Base-by-base conservation (phyloP, 2,113 vertebrate species). In the Rafetus swinhoei region DNA sequence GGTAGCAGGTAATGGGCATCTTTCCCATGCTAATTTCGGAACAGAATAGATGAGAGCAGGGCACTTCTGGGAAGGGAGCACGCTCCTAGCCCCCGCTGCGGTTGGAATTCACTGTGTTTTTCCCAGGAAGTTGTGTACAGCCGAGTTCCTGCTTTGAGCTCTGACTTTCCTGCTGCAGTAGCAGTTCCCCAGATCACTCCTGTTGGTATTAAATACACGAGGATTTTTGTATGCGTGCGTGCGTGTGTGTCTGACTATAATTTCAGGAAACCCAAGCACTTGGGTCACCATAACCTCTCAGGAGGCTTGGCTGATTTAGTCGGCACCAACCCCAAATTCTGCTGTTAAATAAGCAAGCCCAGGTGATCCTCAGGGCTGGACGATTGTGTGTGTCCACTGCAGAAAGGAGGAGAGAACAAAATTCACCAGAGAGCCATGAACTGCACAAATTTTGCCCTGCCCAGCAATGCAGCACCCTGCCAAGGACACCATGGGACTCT, bases 1-100 rank as follows among this genome's bases (percentile, higher is more conserved):
- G 96, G 94, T 94, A 97, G 95, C 97, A 97, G 97, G 97, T 97
- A 97, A 97, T 97, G 94, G 97, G 97, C 96, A 97, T 97, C 96
- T 97, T 97, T 97, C 96, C 97, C 88, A 96, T 96, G 94, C 95
- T 97, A 97, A 97, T 96, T 97, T 96, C 94, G 95, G 97, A 96
- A 97, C 91, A 96, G 96, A 95, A 94, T 90, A 90, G 86, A 94
- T 1, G 10, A 95, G 96, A 95, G 93, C 84, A 93, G 95, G 96
- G 94, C 92, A 90, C 87, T 50, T 83, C 19, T 9, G 96, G 93
- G 92, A 45, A 93, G 0, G 6, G 87, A 91, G 85, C 79, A 0
- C 2, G 89, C 54, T 93, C 72, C 27, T 29, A 76, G 60, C 60
- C 32, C 91, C 77, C n/a, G 27, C 53, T 2, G 88, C 45, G 81